Conservation (phyloP, 53 echinoderm and acorn worm species). For the Hippasteria phrygiana region DNA sequence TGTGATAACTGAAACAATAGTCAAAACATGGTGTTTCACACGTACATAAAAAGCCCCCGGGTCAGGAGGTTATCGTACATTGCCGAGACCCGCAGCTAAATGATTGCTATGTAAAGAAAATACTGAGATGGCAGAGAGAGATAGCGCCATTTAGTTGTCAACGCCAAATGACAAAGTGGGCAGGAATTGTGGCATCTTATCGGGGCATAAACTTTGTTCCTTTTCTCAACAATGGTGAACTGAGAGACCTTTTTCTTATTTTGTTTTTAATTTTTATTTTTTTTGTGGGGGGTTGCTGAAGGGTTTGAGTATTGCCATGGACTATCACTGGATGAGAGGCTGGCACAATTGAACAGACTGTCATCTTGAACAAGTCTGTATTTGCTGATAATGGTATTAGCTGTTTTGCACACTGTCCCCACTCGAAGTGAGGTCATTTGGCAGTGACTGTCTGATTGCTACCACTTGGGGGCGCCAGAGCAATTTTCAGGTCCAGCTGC, state of each 20-base stretch:
- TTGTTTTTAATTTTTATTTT: background rate
- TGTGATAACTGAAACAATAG: slow-evolving; percentile 14
- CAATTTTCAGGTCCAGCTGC: background rate
- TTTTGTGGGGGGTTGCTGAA: no score
- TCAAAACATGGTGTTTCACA: slow-evolving; percentile 9
- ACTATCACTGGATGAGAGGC: slow-evolving; percentile 7
- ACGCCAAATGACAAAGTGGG: slow-evolving; percentile 1
- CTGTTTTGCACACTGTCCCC: background rate
- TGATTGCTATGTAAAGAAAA: slow-evolving; percentile 56
- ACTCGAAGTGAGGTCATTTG: background rate
- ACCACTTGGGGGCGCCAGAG: slow-evolving; percentile 21
- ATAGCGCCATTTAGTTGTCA: slow-evolving; percentile 36
- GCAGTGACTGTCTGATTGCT: background rate
- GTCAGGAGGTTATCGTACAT: slow-evolving; percentile 28
- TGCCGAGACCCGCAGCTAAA: slow-evolving; percentile 16
- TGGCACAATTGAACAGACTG: background rate
- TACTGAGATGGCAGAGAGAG: slow-evolving; percentile 26
- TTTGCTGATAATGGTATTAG: background rate
- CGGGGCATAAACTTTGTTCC: slow-evolving; percentile 28
- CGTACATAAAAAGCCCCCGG: background rate
- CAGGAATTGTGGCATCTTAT: slow-evolving; percentile 59
- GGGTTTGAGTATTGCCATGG: background rate
- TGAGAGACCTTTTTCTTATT: background rate
- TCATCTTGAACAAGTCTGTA: slow-evolving; percentile 23
- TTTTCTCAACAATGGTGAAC: background rate